phyloP scores from a whole-genome alignment of 2,113 vertebrate species.

The Erythrolamprus reginae region DNA sequence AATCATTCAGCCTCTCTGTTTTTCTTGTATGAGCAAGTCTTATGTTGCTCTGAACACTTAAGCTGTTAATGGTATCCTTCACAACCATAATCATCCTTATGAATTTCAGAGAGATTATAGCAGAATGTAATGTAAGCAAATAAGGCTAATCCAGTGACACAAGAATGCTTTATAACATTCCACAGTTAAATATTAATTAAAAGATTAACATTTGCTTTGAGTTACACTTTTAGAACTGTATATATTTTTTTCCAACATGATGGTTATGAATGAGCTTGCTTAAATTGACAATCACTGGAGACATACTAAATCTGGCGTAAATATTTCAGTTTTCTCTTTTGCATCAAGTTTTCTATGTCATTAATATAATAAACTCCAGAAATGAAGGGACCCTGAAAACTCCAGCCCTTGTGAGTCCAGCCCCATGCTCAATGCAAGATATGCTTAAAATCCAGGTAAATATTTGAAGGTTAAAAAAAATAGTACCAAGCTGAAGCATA shows the following conservation, averaged over 20 bases:
- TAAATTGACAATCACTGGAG: neutral
- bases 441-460: neutral
- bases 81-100: neutral
- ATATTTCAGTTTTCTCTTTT: neutral
- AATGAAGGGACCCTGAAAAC: neutral
- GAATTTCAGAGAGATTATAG: conserved; percentile 1
- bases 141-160: neutral
- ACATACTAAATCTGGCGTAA: neutral
- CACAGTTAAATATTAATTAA: neutral
- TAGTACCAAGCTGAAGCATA: neutral
- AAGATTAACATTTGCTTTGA: neutral
- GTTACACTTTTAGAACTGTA: neutral
- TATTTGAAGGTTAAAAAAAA: neutral
- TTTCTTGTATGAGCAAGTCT: neutral
- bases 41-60: conserved; percentile 9
- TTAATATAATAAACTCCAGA: neutral
- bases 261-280: neutral
- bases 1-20: neutral
- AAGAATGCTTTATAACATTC: neutral
- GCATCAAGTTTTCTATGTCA: neutral
- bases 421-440: neutral
- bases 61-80: conserved; percentile 21
- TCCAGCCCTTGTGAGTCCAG: neutral
- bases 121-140: neutral
- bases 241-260: neutral